phyloP scores from a whole-genome alignment of 2,797 vertebrate genomes.

The Coregonus suidteri region DNA sequence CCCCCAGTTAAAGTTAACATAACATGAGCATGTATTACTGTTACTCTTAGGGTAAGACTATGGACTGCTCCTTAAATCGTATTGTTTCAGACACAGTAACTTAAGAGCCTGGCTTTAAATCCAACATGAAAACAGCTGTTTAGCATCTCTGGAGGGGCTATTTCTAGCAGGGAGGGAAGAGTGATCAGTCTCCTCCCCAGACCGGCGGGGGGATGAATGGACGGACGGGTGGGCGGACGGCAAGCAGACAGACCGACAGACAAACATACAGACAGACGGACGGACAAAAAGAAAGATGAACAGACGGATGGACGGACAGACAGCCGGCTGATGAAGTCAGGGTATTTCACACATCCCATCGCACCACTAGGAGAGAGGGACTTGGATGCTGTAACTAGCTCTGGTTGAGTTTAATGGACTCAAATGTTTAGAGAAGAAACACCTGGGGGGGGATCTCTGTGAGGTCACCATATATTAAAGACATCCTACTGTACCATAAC shows the following conservation, averaged over 20 bases:
- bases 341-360: constrained; percentile 44
- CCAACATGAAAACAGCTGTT: constrained; percentile 66
- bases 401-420: neutral
- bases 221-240: neutral
- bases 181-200: constrained; percentile 26
- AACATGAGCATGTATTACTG: constrained; percentile 33
- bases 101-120: constrained; percentile 64
- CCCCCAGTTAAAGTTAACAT: constrained; percentile 32
- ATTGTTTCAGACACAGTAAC: constrained; percentile 52
- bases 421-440: constrained; percentile 5
- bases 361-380: constrained; percentile 24
- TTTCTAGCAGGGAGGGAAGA: constrained; percentile 41
- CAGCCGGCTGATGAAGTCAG: constrained; percentile 8
- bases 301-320: neutral
- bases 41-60: constrained; percentile 37
- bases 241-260: neutral
- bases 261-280: constrained; percentile 8
- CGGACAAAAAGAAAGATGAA: neutral
- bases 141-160: constrained; percentile 51
- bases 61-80: constrained; percentile 37
- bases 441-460: neutral
- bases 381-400: neutral
- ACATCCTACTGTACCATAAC: constrained; percentile 7
- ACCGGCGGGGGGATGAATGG: neutral
- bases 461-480: neutral